Conservation (phyloP, 2,888 invertebrate genomes). For the Trisateles emortualis region DNA sequence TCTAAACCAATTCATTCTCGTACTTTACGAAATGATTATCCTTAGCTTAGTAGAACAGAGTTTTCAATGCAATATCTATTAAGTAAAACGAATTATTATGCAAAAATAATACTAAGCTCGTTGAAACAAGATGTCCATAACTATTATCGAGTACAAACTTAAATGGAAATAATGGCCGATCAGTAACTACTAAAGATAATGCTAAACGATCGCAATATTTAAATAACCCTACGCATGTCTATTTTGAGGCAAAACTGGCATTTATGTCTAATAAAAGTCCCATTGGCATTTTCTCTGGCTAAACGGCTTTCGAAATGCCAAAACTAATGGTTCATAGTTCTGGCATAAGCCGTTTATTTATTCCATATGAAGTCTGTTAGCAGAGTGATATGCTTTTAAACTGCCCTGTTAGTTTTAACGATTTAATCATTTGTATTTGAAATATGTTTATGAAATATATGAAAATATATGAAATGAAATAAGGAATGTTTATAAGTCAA, state of each 20-base stretch:
- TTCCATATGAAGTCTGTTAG: conserved; percentile 25
- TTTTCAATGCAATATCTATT: not conserved
- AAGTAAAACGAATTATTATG: not conserved
- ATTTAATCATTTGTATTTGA: conserved; percentile 9
- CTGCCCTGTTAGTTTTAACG: conserved; percentile 30
- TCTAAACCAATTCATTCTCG: not conserved
- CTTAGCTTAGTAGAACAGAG: not conserved
- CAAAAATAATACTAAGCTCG: not conserved
- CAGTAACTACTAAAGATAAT: conserved; percentile 33
- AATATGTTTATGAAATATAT: too few relatives aligned
- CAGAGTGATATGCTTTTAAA: conserved; percentile 28
- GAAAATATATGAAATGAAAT: too few relatives aligned
- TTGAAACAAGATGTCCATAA: not conserved
- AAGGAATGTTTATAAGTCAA: too few relatives aligned
- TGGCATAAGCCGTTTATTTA: conserved; percentile 33
- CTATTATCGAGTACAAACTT: conserved; percentile 3
- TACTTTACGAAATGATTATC: not conserved
- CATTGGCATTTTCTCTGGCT: conserved; percentile 34
- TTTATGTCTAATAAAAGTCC: conserved; percentile 25
- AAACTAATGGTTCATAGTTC: conserved; percentile 34
- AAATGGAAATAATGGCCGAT: conserved; percentile 32
- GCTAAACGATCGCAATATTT: conserved; percentile 26
- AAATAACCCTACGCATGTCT: conserved; percentile 22
- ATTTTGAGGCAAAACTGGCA: conserved; percentile 30
- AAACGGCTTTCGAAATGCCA: conserved; percentile 41